phyloP scores from a whole-genome alignment of 2,797 vertebrate species.

The Eleutherodactylus coqui region DNA sequence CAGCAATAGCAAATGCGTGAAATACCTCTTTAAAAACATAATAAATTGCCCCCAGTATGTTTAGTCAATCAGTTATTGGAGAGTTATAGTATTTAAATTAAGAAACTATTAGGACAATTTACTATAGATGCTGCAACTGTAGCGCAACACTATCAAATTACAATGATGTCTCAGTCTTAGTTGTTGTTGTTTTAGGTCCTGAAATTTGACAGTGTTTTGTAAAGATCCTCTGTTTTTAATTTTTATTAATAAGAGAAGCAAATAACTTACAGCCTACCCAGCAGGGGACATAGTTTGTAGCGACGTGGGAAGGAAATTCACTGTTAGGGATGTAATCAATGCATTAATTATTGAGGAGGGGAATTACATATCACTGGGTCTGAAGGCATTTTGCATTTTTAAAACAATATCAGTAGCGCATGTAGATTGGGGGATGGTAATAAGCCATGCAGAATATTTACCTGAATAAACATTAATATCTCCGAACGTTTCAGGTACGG shows the following conservation, averaged over 20 bases:
- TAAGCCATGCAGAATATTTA: not conserved
- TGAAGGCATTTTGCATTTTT: conserved; percentile 2
- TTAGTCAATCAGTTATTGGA: too few species aligned
- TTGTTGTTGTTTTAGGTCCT: not conserved
- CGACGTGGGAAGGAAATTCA: not conserved
- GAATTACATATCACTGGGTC: conserved; percentile 5
- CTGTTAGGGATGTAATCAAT: conserved; percentile 11
- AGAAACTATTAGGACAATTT: not conserved
- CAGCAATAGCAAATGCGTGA: too few species aligned
- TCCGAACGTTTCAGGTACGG: not conserved
- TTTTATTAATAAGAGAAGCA: conserved; percentile 15
- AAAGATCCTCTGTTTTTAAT: not conserved
- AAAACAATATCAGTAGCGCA: not conserved
- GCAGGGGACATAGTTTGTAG: conserved; percentile 1
- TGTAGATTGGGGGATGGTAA: not conserved
- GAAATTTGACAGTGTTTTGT: not conserved
- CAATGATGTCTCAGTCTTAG: not conserved
- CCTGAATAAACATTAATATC: not conserved
- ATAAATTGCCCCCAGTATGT: too few species aligned
- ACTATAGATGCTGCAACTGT: not conserved
- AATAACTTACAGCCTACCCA: conserved; percentile 16
- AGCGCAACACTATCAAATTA: not conserved
- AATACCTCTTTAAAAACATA: too few species aligned
- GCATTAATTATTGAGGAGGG: conserved; percentile 17
- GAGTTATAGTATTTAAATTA: too few species aligned